Base-by-base conservation (phyloP, 2,113 vertebrate genomes). In the Anoura caudifer region DNA sequence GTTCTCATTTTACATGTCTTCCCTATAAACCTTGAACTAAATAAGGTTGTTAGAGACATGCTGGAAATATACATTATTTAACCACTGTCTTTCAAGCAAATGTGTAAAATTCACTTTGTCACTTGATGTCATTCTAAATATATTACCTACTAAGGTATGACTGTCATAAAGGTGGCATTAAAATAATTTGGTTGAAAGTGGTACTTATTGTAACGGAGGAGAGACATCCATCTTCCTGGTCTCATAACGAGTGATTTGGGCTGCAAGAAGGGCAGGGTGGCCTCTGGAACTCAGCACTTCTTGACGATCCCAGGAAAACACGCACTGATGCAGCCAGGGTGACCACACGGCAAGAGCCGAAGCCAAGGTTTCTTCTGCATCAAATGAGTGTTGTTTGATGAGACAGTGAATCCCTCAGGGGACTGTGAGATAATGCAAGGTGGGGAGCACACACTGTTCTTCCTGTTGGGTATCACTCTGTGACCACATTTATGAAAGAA, bases 71-170 rank as follows among this genome's bases (percentile, higher is more conserved):
- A n/a, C 87, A 89, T 89, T 89, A 76, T 91, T 95, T 91, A 93
- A 89, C 14, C 36, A 89, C 19, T 56, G 54, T 93, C 91, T 70
- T 97, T 94, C 59, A 96, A 88, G 69, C 19, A 96, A 96, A 47
- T 93, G 59, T 70, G 22, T 88, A 92, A 94, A 95, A 86, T 83
- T 97, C 86, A 95, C 56, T 92, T 95, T 97, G 84, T 88, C 94
- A 96, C 43, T 86, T 61, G 50, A 85, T 96, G 89, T 80, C 96
- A 89, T 86, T 83, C 73, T 92, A 31, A 95, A 97, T 19, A 95
- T 90, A 92, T 81, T 95, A 72, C n/a, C 84, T 90, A 70, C 36
- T 81, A 87, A 93, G 33, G 90, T 95, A 97, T 76, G 47, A 56
- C 63, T 95, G 15, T 92, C 87, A 82, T 47, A 65, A 61, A 94